These are phyloP conservation scores for Xenops minutus DNA, from an alignment of 2,797 vertebrate species.

Conservation along the genomic window DNA sequence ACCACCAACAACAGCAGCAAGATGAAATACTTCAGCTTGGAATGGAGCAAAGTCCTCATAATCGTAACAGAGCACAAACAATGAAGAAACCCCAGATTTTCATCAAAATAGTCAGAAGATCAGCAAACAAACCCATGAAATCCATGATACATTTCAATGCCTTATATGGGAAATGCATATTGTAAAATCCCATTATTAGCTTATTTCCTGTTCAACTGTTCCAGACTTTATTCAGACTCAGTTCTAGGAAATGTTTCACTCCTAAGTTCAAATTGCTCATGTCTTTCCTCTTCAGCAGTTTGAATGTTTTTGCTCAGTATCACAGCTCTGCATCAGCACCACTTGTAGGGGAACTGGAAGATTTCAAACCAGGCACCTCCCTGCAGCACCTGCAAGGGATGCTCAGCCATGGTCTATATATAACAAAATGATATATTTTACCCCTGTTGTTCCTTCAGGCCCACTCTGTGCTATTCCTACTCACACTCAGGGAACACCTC, in stretches of 20 bases:
- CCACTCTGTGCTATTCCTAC: not conserved
- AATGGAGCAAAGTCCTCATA: not conserved
- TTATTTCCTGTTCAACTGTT: slow-evolving; percentile 61
- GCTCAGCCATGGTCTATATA: not conserved
- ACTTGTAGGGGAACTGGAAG: not conserved
- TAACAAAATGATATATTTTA: not conserved
- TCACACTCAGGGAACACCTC: not conserved
- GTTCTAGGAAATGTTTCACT: slow-evolving; percentile 46
- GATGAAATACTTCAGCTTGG: not conserved
- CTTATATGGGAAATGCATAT: slow-evolving; percentile 59
- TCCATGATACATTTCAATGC: slow-evolving; percentile 12
- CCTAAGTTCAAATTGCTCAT: slow-evolving; percentile 21
- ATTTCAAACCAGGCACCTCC: not conserved
- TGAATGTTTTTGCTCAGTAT: not conserved
- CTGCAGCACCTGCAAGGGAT: not conserved
- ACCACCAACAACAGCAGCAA: not conserved
- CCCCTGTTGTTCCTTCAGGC: not conserved
- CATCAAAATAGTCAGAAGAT: not conserved
- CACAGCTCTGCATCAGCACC: not conserved
- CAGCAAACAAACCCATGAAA: slow-evolving; percentile 1
- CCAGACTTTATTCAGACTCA: slow-evolving; percentile 47
- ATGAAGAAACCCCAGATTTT: not conserved
- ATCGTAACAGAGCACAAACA: not conserved
- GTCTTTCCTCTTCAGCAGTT: slow-evolving; percentile 29
- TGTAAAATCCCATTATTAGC: slow-evolving; percentile 56